Percentiles rank a stretch among this genome's conserved stretches.
phyloP scores from a whole-genome alignment of 1,140 invertebrate genomes.

The Protaetia brevitarsis region DNA sequence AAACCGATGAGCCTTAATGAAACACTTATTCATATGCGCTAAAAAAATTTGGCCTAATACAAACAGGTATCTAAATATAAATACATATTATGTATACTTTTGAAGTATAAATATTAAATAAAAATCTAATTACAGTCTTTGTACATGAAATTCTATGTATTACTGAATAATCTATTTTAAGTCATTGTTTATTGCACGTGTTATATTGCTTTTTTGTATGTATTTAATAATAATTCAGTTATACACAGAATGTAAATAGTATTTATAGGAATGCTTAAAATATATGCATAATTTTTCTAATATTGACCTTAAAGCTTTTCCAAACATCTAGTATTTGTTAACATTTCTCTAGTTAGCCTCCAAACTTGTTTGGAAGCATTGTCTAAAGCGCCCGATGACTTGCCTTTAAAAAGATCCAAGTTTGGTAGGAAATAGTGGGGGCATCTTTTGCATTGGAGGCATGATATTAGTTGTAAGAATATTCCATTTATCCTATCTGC shows the following conservation, averaged over 20 bases:
- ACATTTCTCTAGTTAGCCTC: constrained; percentile 81
- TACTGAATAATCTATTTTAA: neutral
- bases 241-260: neutral
- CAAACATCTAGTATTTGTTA: constrained; percentile 83
- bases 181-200: neutral
- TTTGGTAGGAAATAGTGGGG: constrained; percentile 90
- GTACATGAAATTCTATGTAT: neutral
- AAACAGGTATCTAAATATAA: neutral
- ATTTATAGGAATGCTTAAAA: neutral
- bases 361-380: constrained; percentile 90
- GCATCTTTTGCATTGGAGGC: constrained; percentile 88
- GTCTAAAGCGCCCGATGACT: constrained; percentile 80
- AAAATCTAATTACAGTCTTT: constrained; percentile 15
- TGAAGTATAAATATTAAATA: constrained; percentile 9
- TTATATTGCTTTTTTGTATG: neutral
- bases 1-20: neutral
- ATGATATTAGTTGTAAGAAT: constrained; percentile 91
- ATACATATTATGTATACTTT: neutral
- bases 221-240: neutral
- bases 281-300: neutral
- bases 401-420: constrained; percentile 85
- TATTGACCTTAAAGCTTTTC: constrained; percentile 73
- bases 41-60: neutral
- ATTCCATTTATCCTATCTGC: constrained; percentile 94
- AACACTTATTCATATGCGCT: too few relatives aligned